Base-by-base conservation (phyloP, 2,113 vertebrate genomes). In the Hydrochoerus hydrochaeris region DNA sequence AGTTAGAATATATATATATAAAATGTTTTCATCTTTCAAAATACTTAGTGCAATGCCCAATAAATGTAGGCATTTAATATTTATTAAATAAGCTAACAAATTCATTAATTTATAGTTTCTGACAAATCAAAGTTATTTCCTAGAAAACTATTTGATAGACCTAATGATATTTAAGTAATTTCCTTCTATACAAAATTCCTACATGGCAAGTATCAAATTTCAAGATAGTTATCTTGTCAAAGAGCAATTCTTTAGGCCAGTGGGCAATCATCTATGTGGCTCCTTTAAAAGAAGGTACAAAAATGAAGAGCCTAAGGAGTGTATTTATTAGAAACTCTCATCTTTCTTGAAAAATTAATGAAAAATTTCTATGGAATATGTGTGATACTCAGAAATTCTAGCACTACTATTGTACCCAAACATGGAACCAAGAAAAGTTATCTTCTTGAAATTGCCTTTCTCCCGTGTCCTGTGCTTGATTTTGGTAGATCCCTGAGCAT, bases 71-170 rank as follows among this genome's bases (percentile, higher is more conserved):
- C 13, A 65, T n/a, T 52, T 44, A 92, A 73, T 69, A 38, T 58
- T 92, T 87, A 88, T 65, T 49, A 41, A 71, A 58, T 88, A 12
- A 94, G n/a, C 67, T 49, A 73, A 83, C 54, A 73, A 60, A 69
- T 20, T 69, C 88, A 85, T 90, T 60, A 83, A 94, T 69, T 86
- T 16, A 60, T 13, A 88, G 44, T 89, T 85, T 93, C 41, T 89
- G 54, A 10, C 85, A 89, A 89, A 90, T 22, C n/a, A 57, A 94
- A 89, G 26, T 80, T 91, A 93, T 83, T 87, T 91, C 49, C 38
- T 85, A 82, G 24, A 88, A 65, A 88, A 7, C 0, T 60, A 26
- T 71, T 46, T 95, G 20, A 60, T n/a, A 84, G 67, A 80, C 4
- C 32, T 67, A 92, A 87, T 41, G 19, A 7, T 32, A 57, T 92